Percentiles rank a stretch among this genome's conserved stretches.
phyloP scores from a whole-genome alignment of 2,113 vertebrate species.

The Heptranchias perlo region DNA sequence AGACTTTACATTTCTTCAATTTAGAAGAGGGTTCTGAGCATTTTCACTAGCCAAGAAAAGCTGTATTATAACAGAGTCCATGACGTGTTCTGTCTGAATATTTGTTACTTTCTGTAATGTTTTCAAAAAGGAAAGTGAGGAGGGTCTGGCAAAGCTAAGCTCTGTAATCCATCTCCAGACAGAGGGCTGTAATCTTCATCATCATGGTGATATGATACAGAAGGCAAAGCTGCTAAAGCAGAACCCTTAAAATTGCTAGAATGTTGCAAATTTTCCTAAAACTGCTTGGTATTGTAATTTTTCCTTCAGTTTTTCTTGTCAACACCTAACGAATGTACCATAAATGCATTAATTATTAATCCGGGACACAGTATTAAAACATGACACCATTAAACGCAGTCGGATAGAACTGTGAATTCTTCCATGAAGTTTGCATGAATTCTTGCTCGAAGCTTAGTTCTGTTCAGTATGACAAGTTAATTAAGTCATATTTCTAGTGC shows the following conservation, averaged over 20 bases:
- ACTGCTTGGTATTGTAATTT: background rate
- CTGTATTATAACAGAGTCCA: slow-evolving; percentile 19
- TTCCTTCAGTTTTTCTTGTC: background rate
- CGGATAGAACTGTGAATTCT: background rate
- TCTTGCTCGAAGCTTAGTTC: background rate
- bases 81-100: slow-evolving; percentile 32
- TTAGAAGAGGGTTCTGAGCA: background rate
- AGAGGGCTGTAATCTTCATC: slow-evolving; percentile 33
- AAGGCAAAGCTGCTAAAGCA: background rate
- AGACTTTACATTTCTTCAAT: background rate
- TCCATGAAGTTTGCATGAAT: too few relatives aligned
- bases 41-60: slow-evolving; percentile 27
- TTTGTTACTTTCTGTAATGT: slow-evolving; percentile 32
- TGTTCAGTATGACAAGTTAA: background rate
- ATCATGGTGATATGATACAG: background rate
- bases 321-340: background rate
- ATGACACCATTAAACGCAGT: background rate
- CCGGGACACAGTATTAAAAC: background rate
- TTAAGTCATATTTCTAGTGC: too few relatives aligned
- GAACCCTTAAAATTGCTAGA: background rate
- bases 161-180: slow-evolving; percentile 30
- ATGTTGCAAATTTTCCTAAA: background rate
- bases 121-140: slow-evolving; percentile 26
- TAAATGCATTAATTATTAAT: background rate
- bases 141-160: background rate